Percentiles rank a stretch among this genome's conserved stretches.
phyloP scores from a whole-genome alignment of 1,140 invertebrate species.

The Bombus fervidus region DNA sequence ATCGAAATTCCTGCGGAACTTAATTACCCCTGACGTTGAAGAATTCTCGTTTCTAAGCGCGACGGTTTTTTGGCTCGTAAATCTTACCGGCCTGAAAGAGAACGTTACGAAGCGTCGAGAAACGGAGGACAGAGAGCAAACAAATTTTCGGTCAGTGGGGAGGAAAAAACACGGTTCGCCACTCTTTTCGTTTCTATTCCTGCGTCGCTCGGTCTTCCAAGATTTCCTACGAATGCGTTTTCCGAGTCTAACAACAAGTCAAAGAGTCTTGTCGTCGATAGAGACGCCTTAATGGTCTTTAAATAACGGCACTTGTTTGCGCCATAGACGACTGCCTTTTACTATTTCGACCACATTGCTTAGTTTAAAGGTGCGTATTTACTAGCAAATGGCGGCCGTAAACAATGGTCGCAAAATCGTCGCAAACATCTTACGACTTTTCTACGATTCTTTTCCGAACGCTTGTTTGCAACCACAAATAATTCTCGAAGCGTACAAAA shows the following conservation, averaged over 20 bases:
- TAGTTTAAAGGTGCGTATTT: too few relatives aligned
- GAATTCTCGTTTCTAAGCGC: conserved; percentile 40
- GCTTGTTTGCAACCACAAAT: neutral
- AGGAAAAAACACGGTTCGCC: conserved; percentile 55
- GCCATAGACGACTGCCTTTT: conserved; percentile 43
- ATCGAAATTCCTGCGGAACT: conserved; percentile 45
- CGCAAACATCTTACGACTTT: neutral
- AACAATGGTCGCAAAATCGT: neutral
- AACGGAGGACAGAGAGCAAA: neutral
- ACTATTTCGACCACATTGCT: neutral
- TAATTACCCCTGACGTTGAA: conserved; percentile 62
- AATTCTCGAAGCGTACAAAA: neutral
- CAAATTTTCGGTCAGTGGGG: conserved; percentile 20
- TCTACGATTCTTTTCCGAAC: neutral
- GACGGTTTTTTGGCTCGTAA: conserved; percentile 49
- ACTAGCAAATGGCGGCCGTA: neutral
- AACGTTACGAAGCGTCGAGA: too few relatives aligned
- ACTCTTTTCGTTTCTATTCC: conserved; percentile 54
- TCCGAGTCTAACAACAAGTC: conserved; percentile 13
- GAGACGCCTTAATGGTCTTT: conserved; percentile 56
- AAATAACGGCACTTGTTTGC: conserved; percentile 34
- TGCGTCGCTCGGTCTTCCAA: conserved; percentile 4
- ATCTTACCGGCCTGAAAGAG: conserved; percentile 32
- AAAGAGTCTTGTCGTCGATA: neutral
- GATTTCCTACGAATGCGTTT: conserved; percentile 53